These are phyloP conservation scores for Asarcornis scutulata DNA, from an alignment of 2,113 vertebrate species.

Conservation along the genomic window DNA sequence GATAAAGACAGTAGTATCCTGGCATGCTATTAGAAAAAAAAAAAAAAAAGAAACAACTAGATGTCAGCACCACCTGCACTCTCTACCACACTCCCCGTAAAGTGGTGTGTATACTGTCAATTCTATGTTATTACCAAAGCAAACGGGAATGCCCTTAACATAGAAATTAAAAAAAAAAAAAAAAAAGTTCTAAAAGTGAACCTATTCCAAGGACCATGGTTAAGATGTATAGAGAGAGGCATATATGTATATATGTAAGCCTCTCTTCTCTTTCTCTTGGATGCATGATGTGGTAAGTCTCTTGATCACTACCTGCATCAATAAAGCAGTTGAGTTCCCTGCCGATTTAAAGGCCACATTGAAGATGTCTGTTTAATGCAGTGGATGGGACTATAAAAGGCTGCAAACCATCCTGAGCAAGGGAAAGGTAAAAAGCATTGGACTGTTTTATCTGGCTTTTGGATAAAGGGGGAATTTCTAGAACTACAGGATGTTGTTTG, in stretches of 20 bases:
- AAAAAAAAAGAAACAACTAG: background rate
- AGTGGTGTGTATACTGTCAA: background rate
- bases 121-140: background rate
- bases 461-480: background rate
- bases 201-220: background rate
- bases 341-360: background rate
- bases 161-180: background rate
- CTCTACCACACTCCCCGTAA: background rate
- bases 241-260: background rate
- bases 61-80: conserved; percentile 37
- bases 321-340: background rate
- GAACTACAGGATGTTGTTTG: background rate
- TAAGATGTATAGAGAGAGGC: background rate
- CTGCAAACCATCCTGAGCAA: background rate
- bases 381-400: background rate
- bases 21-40: background rate
- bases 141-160: background rate
- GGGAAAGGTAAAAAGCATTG: background rate
- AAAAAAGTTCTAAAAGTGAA: background rate
- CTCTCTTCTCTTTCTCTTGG: background rate
- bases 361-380: background rate
- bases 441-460: background rate
- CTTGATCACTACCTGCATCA: background rate
- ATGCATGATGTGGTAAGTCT: background rate
- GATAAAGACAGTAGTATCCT: background rate